Conservation (phyloP, 2,888 invertebrate species). For the Melitaea athalia region DNA sequence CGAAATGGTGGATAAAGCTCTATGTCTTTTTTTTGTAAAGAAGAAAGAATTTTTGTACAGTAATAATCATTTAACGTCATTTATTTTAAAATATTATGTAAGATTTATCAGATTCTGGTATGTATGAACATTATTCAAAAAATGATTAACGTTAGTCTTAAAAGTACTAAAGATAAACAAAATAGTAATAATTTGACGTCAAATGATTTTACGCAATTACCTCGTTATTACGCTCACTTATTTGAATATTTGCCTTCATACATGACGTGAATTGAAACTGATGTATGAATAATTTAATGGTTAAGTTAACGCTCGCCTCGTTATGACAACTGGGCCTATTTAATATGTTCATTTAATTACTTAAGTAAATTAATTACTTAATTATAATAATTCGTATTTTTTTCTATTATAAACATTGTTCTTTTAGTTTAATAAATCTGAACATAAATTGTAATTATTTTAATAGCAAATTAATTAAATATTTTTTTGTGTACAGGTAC, state of each 20-base stretch:
- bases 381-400: not conserved
- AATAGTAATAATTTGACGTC: not conserved
- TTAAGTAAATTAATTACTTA: not conserved
- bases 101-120: no score
- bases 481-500: no score
- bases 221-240: slow-evolving; percentile 23
- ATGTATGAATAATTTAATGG: slow-evolving; percentile 39
- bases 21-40: no score
- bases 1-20: no score
- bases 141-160: not conserved
- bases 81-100: no score
- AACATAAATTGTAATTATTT: no score
- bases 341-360: slow-evolving; percentile 18
- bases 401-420: not conserved
- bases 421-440: no score
- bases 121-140: not conserved
- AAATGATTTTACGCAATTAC: slow-evolving; percentile 1
- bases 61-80: no score
- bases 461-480: no score
- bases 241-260: slow-evolving; percentile 19
- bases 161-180: not conserved
- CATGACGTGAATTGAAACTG: slow-evolving; percentile 35
- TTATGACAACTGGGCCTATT: slow-evolving; percentile 33
- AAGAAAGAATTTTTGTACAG: no score
- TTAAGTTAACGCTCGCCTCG: slow-evolving; percentile 31